Base-by-base conservation (phyloP, 2,797 vertebrate species). In the Syndactyla subalaris region DNA sequence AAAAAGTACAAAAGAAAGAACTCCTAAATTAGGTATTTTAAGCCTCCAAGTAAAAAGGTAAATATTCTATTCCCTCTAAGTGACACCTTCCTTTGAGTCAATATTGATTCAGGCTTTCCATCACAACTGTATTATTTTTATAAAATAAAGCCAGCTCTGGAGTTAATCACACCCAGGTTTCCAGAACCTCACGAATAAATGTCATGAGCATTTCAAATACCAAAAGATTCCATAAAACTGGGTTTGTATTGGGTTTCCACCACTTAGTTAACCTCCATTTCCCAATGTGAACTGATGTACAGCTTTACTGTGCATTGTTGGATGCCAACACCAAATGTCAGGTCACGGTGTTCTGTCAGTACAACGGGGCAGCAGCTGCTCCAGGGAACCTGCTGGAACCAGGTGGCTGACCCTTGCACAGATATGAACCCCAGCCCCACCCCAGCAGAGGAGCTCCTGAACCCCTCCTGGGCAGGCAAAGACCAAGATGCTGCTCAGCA, bases 21-120 rank as follows among this genome's bases (percentile, higher is more conserved):
- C 41, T 76, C 38, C 71, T 61, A 83, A 89, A 88, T 85, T 55
- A 82, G 13, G 29, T 59, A 85, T 89, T 95, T 70, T 66, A 88
- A 89, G 67, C 45, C 72, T 65, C 24, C 19, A 80, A n/a, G 45
- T 77, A 54, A 77, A 66, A 87, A 93, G 23, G 32, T 63, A 92
- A 95, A 87, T 92, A 87, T 45, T 91, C 39, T 79, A 67, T 32
- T 91, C 36, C 18, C 10, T 70, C 39, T 21, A 51, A 84, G 43
- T 45, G 52, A 66, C 61, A 92, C 81, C 58, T 59, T 93, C 63
- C 59, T 92, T 34, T 63, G 36, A 89, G 77, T 90, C 74, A 87
- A 90, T 90, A 88, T 57, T 84, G 49, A 80, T 45, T 78, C 27
- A 72, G 77, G 39, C 43, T 84, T 84, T 66, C 62, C 61, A 58